Base-by-base conservation (phyloP, 2,113 vertebrate genomes). In the Nothocercus julius region DNA sequence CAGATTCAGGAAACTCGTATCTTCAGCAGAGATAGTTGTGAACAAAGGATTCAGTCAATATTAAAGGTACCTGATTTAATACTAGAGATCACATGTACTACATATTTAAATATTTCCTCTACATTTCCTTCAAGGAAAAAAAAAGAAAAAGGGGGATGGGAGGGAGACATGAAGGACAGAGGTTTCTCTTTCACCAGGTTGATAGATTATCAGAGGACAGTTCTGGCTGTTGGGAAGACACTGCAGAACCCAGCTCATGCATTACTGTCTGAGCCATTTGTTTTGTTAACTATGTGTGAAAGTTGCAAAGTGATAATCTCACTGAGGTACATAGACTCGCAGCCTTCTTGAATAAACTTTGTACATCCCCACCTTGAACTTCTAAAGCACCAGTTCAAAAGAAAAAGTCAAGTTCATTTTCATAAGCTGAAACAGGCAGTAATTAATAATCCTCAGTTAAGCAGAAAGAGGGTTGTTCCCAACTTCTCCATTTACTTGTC, bases 281-380 rank as follows among this genome's bases (percentile, higher is more conserved):
- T 98, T 98, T 98, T 98, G 97, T 98, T 98, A 98, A 98, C 97
- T 98, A 97, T 91, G 93, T 97, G 98, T 93, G 97, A 98, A 99
- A 97, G 98, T 97, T 98, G 98, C 97, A 96, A 98, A 97, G 97
- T 97, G 97, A 98, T 98, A 98, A 98, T 97, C 95, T 92, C 93
- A 72, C 93, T 72, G 76, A 96, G 93, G 84, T 92, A 94, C 88
- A 77, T 5, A 87, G 78, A 87, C 91, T 97, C 96, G 93, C 95
- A 91, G 83, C 91, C 93, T 94, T 82, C 87, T 96, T 96, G 93
- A 96, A 95, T 96, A 96, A 97, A 96, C 96, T 92, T 82, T 95
- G 67, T 79, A 96, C 89, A 93, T 96, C 90, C 76, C 90, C 94
- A 97, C 82, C 87, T 95, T 94, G 81, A 98, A 95, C 95, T 97